A percentile compares a stretch with the other conserved stretches of the same genome.
These are phyloP conservation scores for Megamerina dolium DNA, from an alignment of 2,888 invertebrate species.

Conservation along the genomic window DNA sequence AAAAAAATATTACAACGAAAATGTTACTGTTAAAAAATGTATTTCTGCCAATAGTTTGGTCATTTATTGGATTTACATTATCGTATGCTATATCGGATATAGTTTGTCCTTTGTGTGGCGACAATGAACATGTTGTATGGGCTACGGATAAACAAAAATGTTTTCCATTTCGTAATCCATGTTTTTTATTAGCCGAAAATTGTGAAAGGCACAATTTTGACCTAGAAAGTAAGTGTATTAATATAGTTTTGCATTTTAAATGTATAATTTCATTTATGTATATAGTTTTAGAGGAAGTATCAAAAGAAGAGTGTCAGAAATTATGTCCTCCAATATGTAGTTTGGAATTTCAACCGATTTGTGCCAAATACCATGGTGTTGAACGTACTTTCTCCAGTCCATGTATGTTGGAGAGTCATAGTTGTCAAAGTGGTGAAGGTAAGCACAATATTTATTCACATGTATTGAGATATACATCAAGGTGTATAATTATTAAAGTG, in stretches of 20 bases:
- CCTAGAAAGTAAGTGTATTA: no score
- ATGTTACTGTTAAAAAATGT: neutral
- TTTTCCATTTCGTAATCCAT: neutral
- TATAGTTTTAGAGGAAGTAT: constrained; percentile 7
- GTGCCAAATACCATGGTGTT: constrained; percentile 10
- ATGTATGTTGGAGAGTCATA: constrained; percentile 19
- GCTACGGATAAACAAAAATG: neutral
- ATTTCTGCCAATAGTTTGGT: no score
- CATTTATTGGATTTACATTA: no score
- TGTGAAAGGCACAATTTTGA: no score
- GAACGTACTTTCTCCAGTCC: constrained; percentile 20
- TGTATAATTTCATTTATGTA: no score
- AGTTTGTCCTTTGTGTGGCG: neutral
- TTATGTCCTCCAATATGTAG: constrained; percentile 10
- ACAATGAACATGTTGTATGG: neutral
- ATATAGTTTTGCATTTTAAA: no score
- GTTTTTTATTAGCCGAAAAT: no score
- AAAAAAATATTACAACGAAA: neutral
- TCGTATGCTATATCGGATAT: no score
- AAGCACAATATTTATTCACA: constrained; percentile 15
- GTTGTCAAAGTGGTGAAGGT: constrained; percentile 28
- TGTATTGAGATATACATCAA: no score
- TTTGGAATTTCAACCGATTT: constrained; percentile 10
- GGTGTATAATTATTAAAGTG: no score
- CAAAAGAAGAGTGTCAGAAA: constrained; percentile 10